Percentiles rank a stretch among this genome's conserved stretches.
These are phyloP conservation scores for Pangasius djambal DNA, from an alignment of 2,797 vertebrate species.

Conservation along the genomic window DNA sequence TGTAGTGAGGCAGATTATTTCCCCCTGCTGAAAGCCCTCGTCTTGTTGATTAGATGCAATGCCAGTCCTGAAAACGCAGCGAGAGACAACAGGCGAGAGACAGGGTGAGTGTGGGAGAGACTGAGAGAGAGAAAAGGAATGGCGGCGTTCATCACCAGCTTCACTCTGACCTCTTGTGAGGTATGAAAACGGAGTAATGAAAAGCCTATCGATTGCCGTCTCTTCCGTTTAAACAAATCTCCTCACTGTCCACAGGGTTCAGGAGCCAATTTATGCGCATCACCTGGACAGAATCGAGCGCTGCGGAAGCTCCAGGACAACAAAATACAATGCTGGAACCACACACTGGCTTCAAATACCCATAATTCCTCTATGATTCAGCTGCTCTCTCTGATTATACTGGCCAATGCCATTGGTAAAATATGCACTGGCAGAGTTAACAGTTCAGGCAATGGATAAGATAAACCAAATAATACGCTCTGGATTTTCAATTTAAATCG, in stretches of 20 bases:
- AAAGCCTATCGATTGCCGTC: conserved; percentile 76
- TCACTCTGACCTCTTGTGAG: conserved; percentile 64
- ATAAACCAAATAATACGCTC: not conserved
- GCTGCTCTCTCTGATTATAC: not conserved
- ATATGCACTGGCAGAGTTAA: not conserved
- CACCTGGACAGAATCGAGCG: conserved; percentile 34
- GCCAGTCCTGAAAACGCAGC: not conserved
- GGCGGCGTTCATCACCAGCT: conserved; percentile 71
- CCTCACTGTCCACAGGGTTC: conserved; percentile 63
- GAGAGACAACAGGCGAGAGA: conserved; percentile 37
- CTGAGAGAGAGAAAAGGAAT: conserved; percentile 52
- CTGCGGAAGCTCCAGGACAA: conserved; percentile 38
- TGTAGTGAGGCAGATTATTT: conserved; percentile 5
- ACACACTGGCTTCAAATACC: not conserved
- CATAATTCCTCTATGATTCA: not conserved
- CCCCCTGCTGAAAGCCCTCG: not conserved
- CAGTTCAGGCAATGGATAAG: not conserved
- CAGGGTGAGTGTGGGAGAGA: conserved; percentile 50
- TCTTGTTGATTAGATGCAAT: conserved; percentile 15
- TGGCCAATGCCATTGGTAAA: not conserved
- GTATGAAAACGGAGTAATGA: conserved; percentile 82
- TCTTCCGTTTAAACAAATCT: conserved; percentile 77
- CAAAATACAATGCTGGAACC: conserved; percentile 40
- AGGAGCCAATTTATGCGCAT: conserved; percentile 63
- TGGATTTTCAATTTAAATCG: not conserved